Base-by-base conservation (phyloP, 1,140 invertebrate species). In the Drosophila punjabiensis region DNA sequence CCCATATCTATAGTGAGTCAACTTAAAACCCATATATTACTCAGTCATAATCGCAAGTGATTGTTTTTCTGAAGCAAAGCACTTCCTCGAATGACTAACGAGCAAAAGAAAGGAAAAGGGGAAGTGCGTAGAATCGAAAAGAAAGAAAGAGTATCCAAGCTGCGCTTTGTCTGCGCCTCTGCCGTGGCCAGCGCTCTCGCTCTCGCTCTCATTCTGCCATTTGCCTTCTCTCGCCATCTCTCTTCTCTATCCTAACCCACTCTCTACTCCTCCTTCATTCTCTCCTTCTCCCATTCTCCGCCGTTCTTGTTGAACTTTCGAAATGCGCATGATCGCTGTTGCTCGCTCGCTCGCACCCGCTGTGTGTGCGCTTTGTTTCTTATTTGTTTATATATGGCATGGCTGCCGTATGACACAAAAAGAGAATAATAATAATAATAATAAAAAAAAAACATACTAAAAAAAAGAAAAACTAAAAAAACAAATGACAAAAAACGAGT, bases 361-460 rank as follows among this genome's bases (percentile, higher is more conserved):
- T 48, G 35, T 39, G 61, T 59, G 61, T 68, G 65, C 58, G 65
- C 76, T 80, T 76, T 80, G 76, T 88, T 71, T 82, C 70, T 63
- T 71, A 87, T 86, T 86, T 86, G 82, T 87, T 86, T 86, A 86
- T 86, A 82, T 66, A 82, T 66, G 83, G 65, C 45, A 65, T 64
- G 65, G 47, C 73, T 65, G 75, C 71, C 39, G 75, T 56, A 78
- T 79, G 76, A 79, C 76, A 78, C 74, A 77, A 77, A 78, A 78
- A 67, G 20, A 41, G 24, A 50, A 63, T n/a, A 67, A 67, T 35
- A 69, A 68, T 32, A 53, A 65, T 52, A 65, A 32, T 33, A 61
- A 24, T 35, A 35, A 56, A 41, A 24, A 37, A 48, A 53, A 70
- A 11, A 32, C 5, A 53, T 6, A 24, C 24, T 24, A 24, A 16